Evolutionary conservation across 2,113 vertebrate species (phyloP).

Genomic region (Oreotrochilus melanogaster): DNA sequence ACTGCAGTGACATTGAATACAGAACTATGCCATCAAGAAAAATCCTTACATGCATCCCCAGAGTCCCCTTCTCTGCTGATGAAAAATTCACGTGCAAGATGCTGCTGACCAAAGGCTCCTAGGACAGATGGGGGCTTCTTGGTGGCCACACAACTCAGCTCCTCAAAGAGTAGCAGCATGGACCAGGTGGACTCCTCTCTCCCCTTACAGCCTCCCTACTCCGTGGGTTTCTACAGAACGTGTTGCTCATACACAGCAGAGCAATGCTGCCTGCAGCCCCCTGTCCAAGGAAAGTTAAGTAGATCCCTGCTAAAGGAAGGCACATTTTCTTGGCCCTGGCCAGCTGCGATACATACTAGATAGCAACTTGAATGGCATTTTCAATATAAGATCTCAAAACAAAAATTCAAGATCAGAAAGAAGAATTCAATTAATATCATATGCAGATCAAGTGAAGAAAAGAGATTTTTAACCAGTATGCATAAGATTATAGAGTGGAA

Average conservation of each 20-base stretch:
- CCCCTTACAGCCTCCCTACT: background rate
- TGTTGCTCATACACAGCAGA: background rate
- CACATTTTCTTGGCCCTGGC: background rate
- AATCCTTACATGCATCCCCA: rapidly evolving
- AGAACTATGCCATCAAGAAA: background rate
- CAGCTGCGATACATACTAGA: background rate
- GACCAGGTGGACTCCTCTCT: background rate
- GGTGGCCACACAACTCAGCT: background rate
- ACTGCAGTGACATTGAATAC: background rate
- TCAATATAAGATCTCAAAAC: background rate
- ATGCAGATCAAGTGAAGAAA: background rate
- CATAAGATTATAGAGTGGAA: background rate
- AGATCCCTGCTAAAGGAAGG: background rate
- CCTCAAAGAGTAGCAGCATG: background rate
- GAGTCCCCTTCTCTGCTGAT: background rate
- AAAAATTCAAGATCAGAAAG: background rate
- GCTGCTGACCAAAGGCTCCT: background rate
- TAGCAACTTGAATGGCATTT: background rate
- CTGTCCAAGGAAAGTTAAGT: background rate
- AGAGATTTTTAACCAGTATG: background rate
- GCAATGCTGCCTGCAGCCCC: background rate
- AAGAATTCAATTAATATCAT: background rate
- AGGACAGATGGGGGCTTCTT: background rate
- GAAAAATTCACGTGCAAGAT: background rate
- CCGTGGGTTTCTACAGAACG: rapidly evolving